These are phyloP conservation scores for Epistrophella euchroma DNA, from an alignment of 2,888 invertebrate genomes.

Conservation along the genomic window DNA sequence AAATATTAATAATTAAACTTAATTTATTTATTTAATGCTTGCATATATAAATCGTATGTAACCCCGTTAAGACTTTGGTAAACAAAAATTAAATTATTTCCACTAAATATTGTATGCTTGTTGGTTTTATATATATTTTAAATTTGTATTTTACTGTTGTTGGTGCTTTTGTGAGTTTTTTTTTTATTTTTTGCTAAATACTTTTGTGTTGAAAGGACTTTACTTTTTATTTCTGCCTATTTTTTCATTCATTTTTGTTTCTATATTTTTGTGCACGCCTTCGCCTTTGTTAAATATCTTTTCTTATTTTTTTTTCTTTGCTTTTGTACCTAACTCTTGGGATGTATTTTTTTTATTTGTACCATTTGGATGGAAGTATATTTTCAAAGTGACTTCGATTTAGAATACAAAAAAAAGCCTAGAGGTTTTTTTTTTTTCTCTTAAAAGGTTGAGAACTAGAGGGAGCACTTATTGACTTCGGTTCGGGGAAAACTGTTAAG, in stretches of 20 bases:
- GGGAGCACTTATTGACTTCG: constrained; percentile 42
- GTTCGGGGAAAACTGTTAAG: constrained; percentile 17
- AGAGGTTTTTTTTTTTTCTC: not conserved
- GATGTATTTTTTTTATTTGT: constrained; percentile 53
- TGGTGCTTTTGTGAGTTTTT: constrained; percentile 43
- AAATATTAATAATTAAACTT: constrained; percentile 44
- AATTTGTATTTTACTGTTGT: constrained; percentile 36
- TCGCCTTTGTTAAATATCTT: constrained; percentile 34
- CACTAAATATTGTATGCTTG: constrained; percentile 45
- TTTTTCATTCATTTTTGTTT: constrained; percentile 43
- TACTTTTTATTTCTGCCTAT: constrained; percentile 25
- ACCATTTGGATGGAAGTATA: constrained; percentile 54
- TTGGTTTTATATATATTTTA: constrained; percentile 23
- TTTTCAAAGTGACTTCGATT: constrained; percentile 66
- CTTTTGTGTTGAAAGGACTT: constrained; percentile 29
- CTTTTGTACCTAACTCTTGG: constrained; percentile 32
- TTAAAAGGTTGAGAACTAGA: constrained; percentile 28
- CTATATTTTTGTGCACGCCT: constrained; percentile 53
- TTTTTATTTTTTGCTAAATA: constrained; percentile 4
- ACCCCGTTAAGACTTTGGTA: constrained; percentile 73
- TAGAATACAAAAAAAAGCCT: constrained; percentile 17
- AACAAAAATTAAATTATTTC: constrained; percentile 50
- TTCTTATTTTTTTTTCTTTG: constrained; percentile 10
- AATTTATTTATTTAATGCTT: constrained; percentile 62
- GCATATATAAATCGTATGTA: constrained; percentile 63